Evolutionary conservation across 2,113 vertebrate species (phyloP).

Genomic region (Scolopax mira): DNA sequence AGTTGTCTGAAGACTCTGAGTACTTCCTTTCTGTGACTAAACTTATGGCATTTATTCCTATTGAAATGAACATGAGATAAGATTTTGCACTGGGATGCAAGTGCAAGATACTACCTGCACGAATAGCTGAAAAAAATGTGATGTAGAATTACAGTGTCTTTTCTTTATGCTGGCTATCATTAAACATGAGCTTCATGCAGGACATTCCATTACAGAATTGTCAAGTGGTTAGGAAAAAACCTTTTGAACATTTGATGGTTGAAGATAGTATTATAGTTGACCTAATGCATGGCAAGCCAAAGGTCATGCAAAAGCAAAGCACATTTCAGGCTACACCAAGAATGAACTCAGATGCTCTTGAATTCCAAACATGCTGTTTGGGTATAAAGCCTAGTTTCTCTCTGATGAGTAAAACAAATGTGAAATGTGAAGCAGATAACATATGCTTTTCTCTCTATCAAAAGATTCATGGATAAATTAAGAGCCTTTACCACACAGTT

Average conservation of each 20-base stretch:
- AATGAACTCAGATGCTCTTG: neutral
- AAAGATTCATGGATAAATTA: neutral
- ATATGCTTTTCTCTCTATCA: neutral
- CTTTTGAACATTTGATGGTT: neutral
- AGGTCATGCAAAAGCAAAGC: neutral
- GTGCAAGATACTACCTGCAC: neutral
- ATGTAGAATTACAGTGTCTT: neutral
- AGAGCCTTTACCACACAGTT: neutral
- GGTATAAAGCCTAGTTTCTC: neutral
- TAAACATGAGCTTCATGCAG: neutral
- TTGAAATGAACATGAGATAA: neutral
- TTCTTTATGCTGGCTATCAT: neutral
- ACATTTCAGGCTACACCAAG: neutral
- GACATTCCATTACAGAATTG: neutral
- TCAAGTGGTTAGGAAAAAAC: neutral
- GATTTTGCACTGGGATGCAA: neutral
- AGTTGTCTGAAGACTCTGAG: neutral
- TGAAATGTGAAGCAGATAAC: neutral
- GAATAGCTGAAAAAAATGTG: neutral
- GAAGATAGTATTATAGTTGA: neutral
- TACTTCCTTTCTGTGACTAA: neutral
- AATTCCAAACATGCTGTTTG: neutral
- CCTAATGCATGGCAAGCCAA: neutral
- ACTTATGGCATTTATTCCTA: neutral
- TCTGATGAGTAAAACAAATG: neutral